phyloP scores from a whole-genome alignment of 2,797 vertebrate species.

The Coranthus polyacanthus region DNA sequence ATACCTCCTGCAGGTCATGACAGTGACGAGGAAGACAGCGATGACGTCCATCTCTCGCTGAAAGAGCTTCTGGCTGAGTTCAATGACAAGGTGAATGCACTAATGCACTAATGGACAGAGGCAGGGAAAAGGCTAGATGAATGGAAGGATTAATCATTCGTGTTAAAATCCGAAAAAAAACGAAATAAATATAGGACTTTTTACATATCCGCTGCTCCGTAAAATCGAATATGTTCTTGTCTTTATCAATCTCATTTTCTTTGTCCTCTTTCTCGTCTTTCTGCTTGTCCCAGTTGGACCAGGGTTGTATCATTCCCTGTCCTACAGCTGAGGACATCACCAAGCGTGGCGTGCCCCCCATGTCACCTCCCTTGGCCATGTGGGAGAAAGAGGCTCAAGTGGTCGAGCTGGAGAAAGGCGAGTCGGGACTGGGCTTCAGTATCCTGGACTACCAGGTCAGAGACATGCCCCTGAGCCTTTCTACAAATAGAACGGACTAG shows the following conservation, averaged over 20 bases:
- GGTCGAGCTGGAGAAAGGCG: slow-evolving; percentile 92
- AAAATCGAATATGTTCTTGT: slow-evolving; percentile 4
- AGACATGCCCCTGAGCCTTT: slow-evolving; percentile 58
- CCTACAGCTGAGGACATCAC: slow-evolving; percentile 82
- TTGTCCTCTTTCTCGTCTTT: slow-evolving; percentile 8
- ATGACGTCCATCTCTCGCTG: slow-evolving; percentile 80
- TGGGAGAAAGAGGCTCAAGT: slow-evolving; percentile 91
- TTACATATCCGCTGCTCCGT: slow-evolving; percentile 1
- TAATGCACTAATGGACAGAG: background rate
- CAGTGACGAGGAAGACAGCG: slow-evolving; percentile 76
- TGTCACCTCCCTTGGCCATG: slow-evolving; percentile 91
- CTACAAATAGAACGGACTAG: slow-evolving; percentile 62
- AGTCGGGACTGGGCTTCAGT: slow-evolving; percentile 94
- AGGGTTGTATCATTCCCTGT: slow-evolving; percentile 76
- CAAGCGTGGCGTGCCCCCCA: slow-evolving; percentile 79
- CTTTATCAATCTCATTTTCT: slow-evolving; percentile 4
- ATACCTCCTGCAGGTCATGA: slow-evolving; percentile 65
- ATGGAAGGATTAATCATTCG: background rate
- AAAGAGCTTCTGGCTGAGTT: slow-evolving; percentile 82
- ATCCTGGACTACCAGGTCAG: slow-evolving; percentile 97
- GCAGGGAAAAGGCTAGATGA: background rate
- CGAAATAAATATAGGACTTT: slow-evolving; percentile 5
- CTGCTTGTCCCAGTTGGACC: slow-evolving; percentile 73
- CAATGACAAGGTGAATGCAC: slow-evolving; percentile 78
- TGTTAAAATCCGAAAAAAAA: background rate